Evolutionary conservation across 2,888 invertebrate genomes (phyloP), one percentile per base, ranked within the genome.

Genomic region (Lasius platythorax): DNA sequence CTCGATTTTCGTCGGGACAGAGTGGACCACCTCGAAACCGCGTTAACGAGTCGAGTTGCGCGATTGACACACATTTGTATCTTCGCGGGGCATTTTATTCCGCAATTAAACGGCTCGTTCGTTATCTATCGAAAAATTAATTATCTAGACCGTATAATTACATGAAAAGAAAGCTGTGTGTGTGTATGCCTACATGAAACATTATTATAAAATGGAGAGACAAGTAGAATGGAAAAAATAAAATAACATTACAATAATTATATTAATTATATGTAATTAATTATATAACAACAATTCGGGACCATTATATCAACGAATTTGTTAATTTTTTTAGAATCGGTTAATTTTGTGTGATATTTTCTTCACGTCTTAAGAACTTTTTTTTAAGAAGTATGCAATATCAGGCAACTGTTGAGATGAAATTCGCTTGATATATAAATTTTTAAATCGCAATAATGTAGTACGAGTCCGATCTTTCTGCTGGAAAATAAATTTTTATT

Each of bases 1-100:
- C 61, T 70, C 30, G 83, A 86, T 90, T 87, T 83, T 83, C 85
- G 82, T 67, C 82, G 85, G 61, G 37, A 75, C 73, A 67, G 87
- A 84, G 82, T 81, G 86, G 87, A 83, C 88, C 88, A 83, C 83
- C 84, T 84, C 83, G 87, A 87, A 88, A 86, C 84, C 88, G 88
- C 78, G 82, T 88, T 78, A 83, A 84, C 74, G 73, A 70, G 63
- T 76, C 76, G 66, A 76, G 75, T 73, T 63, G 73, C 84, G 82
- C 90, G 78, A 89, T 89, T 86, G 89, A 87, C 87, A 89, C 66
- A 88, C 87, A 88, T 88, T 85, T 76, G 83, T 83, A 76, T 5
- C 61, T 63, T 79, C 37, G 61, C 23, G 72, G 40, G 50, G 58
- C 78, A 58, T 43, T 58, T 68, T 68, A 30, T 56, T 68, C 40